Percentiles rank a stretch among this genome's conserved stretches.
Conservation (phyloP, 2,113 vertebrate species). For the Odontophorus gujanensis region DNA sequence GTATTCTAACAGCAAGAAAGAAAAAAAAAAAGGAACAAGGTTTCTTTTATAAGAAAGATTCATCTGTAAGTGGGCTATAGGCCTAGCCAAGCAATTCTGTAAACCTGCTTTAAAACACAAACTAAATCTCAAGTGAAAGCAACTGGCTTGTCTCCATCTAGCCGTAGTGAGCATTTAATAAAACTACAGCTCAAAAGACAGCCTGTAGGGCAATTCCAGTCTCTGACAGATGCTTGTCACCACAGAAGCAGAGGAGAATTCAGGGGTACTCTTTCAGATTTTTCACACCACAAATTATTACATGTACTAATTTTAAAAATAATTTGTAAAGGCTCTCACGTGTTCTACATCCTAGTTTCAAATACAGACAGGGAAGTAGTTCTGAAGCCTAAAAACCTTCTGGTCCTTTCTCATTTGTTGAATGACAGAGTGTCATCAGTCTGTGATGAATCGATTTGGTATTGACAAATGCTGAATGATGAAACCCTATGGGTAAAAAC, state of each 20-base stretch:
- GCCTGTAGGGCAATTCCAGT: rapidly evolving
- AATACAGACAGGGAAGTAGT: not conserved
- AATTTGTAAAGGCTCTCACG: not conserved
- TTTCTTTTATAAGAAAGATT: not conserved
- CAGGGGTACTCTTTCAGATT: not conserved
- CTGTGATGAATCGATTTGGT: slow-evolving; percentile 60
- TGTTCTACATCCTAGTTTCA: not conserved
- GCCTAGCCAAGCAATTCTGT: not conserved
- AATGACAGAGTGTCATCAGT: slow-evolving; percentile 28
- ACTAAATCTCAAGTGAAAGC: slow-evolving; percentile 2
- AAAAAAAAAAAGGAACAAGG: not conserved
- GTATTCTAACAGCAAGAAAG: not conserved
- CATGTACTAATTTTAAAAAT: not conserved
- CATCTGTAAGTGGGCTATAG: not conserved
- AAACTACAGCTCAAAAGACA: not conserved
- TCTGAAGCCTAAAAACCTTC: not conserved
- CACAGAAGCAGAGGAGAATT: not conserved
- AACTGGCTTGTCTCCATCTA: not conserved
- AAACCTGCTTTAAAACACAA: slow-evolving; percentile 13
- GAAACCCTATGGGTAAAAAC: slow-evolving; percentile 63
- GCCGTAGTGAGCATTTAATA: not conserved
- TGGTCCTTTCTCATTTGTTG: not conserved
- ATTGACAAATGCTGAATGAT: slow-evolving; percentile 74
- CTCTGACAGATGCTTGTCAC: not conserved
- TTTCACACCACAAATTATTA: not conserved